These are phyloP conservation scores for Phylloscopus collybita DNA, from an alignment of 2,797 vertebrate species.

Conservation along the genomic window DNA sequence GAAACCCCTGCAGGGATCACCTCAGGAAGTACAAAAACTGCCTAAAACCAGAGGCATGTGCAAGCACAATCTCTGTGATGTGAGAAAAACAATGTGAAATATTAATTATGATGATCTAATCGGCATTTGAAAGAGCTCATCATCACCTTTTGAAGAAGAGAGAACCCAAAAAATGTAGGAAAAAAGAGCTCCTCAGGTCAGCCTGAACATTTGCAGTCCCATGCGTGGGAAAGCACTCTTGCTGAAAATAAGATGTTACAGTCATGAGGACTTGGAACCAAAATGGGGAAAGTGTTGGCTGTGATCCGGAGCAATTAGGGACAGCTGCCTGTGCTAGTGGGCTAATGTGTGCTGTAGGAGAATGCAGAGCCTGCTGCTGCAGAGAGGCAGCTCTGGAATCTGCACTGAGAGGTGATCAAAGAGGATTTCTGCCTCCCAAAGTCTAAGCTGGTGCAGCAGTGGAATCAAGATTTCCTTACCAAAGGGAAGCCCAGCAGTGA, in stretches of 20 bases:
- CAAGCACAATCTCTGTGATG: background rate
- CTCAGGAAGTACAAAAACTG: background rate
- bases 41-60: background rate
- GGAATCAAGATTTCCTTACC: background rate
- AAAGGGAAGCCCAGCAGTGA: background rate
- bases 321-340: conserved; percentile 8
- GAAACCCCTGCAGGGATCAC: background rate
- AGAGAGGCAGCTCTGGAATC: background rate
- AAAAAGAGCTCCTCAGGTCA: background rate
- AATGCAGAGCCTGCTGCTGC: background rate
- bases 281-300: conserved; percentile 21
- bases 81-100: background rate
- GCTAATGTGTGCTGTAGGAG: background rate
- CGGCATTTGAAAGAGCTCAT: background rate
- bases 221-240: background rate
- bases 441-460: background rate
- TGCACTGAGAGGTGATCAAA: background rate
- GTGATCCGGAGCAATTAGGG: conserved; percentile 8
- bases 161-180: background rate
- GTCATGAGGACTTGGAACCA: conserved; percentile 37
- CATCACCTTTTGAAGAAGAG: background rate
- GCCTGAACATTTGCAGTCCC: conserved; percentile 5
- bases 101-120: background rate
- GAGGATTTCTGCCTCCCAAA: background rate
- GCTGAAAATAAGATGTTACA: conserved; percentile 6